These are phyloP conservation scores for Lepisosteus osseus DNA, from an alignment of 2,113 vertebrate species.

Conservation along the genomic window DNA sequence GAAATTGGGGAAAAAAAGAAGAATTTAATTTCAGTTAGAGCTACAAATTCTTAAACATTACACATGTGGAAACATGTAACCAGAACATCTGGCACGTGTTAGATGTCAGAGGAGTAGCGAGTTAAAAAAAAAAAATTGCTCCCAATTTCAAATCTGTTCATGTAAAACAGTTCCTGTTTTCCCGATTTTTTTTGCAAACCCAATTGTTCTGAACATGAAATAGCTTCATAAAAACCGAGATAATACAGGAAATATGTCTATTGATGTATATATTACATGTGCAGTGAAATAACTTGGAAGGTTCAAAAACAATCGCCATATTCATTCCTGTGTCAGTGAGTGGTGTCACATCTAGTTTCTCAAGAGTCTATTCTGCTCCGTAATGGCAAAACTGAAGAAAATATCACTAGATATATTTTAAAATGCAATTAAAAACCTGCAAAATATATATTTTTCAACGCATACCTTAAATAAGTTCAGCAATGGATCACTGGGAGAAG, in stretches of 20 bases:
- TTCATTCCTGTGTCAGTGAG: no score
- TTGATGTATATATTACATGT: background rate
- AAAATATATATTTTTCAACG: no score
- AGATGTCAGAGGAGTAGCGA: conserved; percentile 45
- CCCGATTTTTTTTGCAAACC: conserved; percentile 47
- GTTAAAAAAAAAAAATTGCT: conserved; percentile 50
- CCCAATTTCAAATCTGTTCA: conserved; percentile 60
- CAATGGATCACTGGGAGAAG: no score
- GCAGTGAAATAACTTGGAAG: background rate
- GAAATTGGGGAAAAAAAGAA: background rate
- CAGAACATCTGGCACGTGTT: conserved; percentile 64
- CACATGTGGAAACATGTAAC: conserved; percentile 67
- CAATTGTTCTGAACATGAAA: conserved; percentile 30
- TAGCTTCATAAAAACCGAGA: background rate
- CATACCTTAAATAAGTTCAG: no score
- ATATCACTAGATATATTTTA: no score
- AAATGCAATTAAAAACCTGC: no score
- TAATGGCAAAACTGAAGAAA: no score
- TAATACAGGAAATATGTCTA: no score
- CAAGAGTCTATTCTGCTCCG: no score
- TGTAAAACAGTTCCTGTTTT: conserved; percentile 58
- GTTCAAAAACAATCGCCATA: no score
- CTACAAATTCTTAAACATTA: conserved; percentile 27
- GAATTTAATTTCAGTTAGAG: conserved; percentile 6
- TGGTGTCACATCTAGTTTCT: no score